Percentiles rank a stretch among this genome's conserved stretches.
These are phyloP conservation scores for Calliopum simillimum DNA, from an alignment of 2,888 invertebrate genomes.

Conservation along the genomic window DNA sequence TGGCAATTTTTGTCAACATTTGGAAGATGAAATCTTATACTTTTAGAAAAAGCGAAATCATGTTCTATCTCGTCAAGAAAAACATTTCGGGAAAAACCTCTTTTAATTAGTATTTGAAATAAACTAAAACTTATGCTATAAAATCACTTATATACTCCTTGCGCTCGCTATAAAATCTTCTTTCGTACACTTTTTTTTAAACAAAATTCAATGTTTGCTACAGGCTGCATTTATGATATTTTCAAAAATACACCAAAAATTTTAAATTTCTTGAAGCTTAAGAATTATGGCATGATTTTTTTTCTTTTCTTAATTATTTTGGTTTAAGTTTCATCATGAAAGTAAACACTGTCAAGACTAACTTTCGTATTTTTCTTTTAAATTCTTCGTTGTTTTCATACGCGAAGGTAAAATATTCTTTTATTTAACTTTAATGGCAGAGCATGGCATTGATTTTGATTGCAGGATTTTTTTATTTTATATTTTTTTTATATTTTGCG, in stretches of 20 bases:
- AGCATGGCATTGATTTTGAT: constrained; percentile 61
- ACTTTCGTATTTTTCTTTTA: not conserved
- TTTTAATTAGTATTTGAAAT: no score
- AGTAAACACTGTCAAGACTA: no score
- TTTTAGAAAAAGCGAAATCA: no score
- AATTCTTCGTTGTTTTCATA: constrained; percentile 5
- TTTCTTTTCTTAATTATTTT: constrained; percentile 22
- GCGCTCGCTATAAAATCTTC: no score
- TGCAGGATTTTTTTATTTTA: constrained; percentile 46
- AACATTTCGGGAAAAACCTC: no score
- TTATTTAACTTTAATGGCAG: constrained; percentile 49
- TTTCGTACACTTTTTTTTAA: not conserved
- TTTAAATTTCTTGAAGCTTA: constrained; percentile 28
- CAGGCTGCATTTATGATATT: constrained; percentile 12
- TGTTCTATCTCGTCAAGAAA: no score
- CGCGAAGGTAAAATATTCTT: not conserved
- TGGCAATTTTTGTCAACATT: no score
- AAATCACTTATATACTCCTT: no score
- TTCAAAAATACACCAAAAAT: constrained; percentile 35
- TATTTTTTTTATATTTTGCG: no score
- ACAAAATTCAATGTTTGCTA: constrained; percentile 19
- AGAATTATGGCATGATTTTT: constrained; percentile 41
- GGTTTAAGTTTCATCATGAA: not conserved
- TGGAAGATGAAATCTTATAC: no score
- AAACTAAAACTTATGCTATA: no score